A percentile compares a stretch with the other conserved stretches of the same genome.
Evolutionary conservation across 2,797 vertebrate genomes (phyloP).

Genomic region (Acanthornis magna): DNA sequence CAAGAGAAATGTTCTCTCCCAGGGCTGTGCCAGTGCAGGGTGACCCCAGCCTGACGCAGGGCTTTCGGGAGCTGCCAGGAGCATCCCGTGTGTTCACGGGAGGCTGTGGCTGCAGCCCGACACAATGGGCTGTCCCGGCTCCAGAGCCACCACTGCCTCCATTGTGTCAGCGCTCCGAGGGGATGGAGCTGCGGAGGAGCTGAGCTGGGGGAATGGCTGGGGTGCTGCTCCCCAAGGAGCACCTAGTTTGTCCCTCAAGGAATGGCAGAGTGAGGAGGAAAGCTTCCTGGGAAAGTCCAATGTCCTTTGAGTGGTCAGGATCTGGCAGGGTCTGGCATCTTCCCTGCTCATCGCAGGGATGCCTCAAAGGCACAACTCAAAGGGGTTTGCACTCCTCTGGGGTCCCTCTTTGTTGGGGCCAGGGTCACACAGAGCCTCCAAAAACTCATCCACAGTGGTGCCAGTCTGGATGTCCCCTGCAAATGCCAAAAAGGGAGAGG

Average conservation of each 20-base stretch:
- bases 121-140: conserved; percentile 25
- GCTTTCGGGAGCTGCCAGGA: conserved; percentile 13
- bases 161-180: neutral
- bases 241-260: rapidly evolving
- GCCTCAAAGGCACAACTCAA: rapidly evolving
- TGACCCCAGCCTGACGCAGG: neutral
- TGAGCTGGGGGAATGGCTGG: rapidly evolving
- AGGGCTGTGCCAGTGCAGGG: rapidly evolving
- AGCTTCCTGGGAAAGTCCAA: neutral
- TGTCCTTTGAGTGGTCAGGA: neutral
- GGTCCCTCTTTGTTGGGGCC: neutral
- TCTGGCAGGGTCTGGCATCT: neutral
- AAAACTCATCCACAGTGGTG: rapidly evolving
- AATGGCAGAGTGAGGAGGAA: neutral
- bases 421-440: neutral
- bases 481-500: neutral
- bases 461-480: neutral
- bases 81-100: neutral
- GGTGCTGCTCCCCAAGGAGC: rapidly evolving
- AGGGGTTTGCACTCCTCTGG: neutral
- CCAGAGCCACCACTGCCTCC: neutral
- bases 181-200: neutral
- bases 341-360: rapidly evolving
- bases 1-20: neutral
- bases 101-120: neutral